Percentiles rank a stretch among this genome's conserved stretches.
Evolutionary conservation across 2,888 invertebrate species (phyloP).

Genomic region (Chaitophorus viminalis): DNA sequence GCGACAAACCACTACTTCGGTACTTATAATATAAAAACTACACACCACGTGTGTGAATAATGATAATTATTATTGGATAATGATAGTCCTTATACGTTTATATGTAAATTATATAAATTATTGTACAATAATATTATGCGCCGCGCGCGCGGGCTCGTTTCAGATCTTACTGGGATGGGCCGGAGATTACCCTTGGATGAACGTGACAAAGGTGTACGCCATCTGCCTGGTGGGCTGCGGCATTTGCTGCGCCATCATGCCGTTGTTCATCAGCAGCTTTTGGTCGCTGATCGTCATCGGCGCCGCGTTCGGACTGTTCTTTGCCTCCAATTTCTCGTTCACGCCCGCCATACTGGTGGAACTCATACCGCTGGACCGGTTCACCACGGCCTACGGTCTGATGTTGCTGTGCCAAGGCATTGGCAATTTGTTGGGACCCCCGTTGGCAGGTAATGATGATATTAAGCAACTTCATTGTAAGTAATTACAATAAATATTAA

Average conservation of each 20-base stretch:
- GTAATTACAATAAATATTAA: no score
- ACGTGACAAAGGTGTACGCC: conserved; percentile 84
- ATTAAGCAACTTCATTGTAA: no score
- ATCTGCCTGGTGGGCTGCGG: conserved; percentile 79
- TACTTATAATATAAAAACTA: no score
- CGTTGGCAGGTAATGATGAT: conserved; percentile 85
- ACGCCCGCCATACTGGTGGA: conserved; percentile 90
- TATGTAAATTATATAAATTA: no score
- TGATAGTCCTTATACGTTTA: no score
- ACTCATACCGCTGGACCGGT: conserved; percentile 87
- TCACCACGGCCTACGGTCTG: conserved; percentile 92
- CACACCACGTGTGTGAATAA: no score
- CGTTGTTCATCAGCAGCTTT: conserved; percentile 69
- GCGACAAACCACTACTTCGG: no score
- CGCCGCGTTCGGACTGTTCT: conserved; percentile 85
- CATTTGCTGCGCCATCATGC: conserved; percentile 73
- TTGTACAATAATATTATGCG: no score
- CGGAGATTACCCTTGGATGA: conserved; percentile 86
- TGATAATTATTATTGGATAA: no score
- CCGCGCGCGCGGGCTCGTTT: conserved; percentile 61
- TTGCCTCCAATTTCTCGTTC: conserved; percentile 91
- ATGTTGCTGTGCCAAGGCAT: conserved; percentile 90
- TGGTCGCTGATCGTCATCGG: conserved; percentile 67
- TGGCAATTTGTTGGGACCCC: conserved; percentile 91
- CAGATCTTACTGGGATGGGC: conserved; percentile 86